These are phyloP conservation scores for Cyprinodon diabolis DNA, from an alignment of 2,797 vertebrate genomes.

Conservation along the genomic window DNA sequence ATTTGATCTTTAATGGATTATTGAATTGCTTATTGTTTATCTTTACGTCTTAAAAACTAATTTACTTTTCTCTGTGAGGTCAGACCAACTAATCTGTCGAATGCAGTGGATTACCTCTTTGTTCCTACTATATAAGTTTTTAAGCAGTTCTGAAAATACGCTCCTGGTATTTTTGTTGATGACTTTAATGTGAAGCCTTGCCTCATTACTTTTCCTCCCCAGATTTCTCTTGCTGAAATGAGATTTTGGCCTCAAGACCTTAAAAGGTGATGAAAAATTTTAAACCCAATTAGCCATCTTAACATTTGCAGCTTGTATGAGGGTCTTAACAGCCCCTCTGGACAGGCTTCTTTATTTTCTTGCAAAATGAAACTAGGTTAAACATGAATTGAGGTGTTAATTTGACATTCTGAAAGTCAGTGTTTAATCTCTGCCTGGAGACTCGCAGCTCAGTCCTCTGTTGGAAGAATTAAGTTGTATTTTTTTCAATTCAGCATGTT, in stretches of 20 bases:
- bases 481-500: neutral
- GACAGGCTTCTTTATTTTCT: neutral
- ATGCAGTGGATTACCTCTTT: neutral
- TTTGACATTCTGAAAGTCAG: slow-evolving; percentile 1
- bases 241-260: slow-evolving; percentile 43
- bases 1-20: neutral
- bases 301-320: slow-evolving; percentile 32
- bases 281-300: slow-evolving; percentile 53
- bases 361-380: slow-evolving; percentile 14
- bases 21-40: neutral
- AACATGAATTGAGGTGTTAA: slow-evolving; percentile 8
- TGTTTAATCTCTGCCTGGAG: neutral
- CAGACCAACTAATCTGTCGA: neutral
- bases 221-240: slow-evolving; percentile 24
- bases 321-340: neutral
- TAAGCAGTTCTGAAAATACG: neutral
- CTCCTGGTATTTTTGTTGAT: neutral
- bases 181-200: slow-evolving; percentile 16
- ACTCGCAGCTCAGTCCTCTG: neutral
- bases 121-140: neutral
- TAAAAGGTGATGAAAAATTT: slow-evolving; percentile 43
- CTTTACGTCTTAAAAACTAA: neutral
- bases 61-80: neutral
- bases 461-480: neutral
- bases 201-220: slow-evolving; percentile 38